Base-by-base conservation (phyloP, 1,140 invertebrate genomes). In the Pemphigus obesinymphae region DNA sequence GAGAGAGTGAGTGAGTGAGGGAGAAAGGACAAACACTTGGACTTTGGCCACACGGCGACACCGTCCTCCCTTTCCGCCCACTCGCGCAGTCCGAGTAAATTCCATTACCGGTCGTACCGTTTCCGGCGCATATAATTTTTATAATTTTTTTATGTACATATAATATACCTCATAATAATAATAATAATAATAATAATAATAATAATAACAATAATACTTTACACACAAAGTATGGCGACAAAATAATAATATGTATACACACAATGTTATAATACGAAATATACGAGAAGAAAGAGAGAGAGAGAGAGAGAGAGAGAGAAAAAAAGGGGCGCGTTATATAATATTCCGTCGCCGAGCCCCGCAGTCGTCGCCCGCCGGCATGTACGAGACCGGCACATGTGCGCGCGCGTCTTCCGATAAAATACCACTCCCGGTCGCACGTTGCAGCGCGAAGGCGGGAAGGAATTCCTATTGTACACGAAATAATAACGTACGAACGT, bases 41-140 rank as follows among this genome's bases (percentile, higher is more conserved):
- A 75, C 72, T 20, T 31, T 20, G 48, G 72, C 72, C 72, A 75
- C 72, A 75, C 72, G 72, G 40, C 68, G 23, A 50, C 40, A 43
- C 10, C 7, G 31, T 63, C 29, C 63, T 68, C 63, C 34, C 23
- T 7, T 68, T 68, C 63, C 63, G 31, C 63, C 63, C 15, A n/a
- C 63, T 40, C 20, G 63, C 5, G 43, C 5, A 1, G 66, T 40
- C 4, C 66, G n/a, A 73, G 48, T 75, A 75, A 75, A 75, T 75
- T 75, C 72, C 72, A 75, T 75, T 75, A 75, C 72, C 72, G 72
- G 72, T 53, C 48, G 45, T 34, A 50, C 72, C 45, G 45, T 75
- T 75, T 75, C 72, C 72, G 72, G 72, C 55, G 48, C 29, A 20
- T 50, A n/a, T 73, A 13, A 17, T 61, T 61, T 31, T n/a, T n/a